Evolutionary conservation across 2,888 invertebrate species (phyloP).

Genomic region (Drosophila nigritarsus): DNA sequence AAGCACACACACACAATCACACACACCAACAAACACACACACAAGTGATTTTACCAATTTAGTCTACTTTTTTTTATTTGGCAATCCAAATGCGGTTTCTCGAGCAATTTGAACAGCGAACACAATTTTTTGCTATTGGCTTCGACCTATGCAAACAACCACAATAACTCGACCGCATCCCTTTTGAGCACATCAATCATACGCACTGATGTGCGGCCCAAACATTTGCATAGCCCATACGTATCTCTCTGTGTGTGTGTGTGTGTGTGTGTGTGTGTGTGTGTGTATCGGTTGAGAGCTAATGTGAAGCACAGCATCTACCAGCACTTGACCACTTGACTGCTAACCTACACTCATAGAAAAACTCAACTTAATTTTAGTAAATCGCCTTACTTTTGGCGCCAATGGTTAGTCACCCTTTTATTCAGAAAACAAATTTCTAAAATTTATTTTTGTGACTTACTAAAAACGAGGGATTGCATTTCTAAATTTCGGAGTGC

Average conservation of each 20-base stretch:
- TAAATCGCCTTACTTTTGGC: background rate
- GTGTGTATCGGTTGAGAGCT: background rate
- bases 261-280: background rate
- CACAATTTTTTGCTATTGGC: conserved; percentile 20
- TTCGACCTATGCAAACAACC: conserved; percentile 59
- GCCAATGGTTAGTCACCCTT: background rate
- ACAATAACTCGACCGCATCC: conserved; percentile 42
- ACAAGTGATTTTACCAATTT: conserved; percentile 29
- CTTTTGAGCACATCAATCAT: conserved; percentile 74
- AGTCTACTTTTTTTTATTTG: background rate
- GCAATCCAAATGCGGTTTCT: conserved; percentile 15
- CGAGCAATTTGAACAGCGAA: conserved; percentile 14
- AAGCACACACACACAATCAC: conserved; percentile 2
- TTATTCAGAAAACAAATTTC: background rate
- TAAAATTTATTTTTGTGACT: background rate
- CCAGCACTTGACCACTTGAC: conserved; percentile 16
- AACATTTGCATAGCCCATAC: conserved; percentile 68
- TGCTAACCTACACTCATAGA: background rate
- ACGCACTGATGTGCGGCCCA: conserved; percentile 63
- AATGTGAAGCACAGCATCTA: conserved; percentile 21
- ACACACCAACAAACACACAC: conserved; percentile 1
- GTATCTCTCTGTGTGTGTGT: conserved; percentile 4
- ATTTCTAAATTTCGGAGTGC: background rate
- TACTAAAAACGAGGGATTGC: background rate
- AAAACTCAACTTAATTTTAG: background rate